phyloP scores from a whole-genome alignment of 2,888 invertebrate species.

The Andrena chrysosceles region DNA sequence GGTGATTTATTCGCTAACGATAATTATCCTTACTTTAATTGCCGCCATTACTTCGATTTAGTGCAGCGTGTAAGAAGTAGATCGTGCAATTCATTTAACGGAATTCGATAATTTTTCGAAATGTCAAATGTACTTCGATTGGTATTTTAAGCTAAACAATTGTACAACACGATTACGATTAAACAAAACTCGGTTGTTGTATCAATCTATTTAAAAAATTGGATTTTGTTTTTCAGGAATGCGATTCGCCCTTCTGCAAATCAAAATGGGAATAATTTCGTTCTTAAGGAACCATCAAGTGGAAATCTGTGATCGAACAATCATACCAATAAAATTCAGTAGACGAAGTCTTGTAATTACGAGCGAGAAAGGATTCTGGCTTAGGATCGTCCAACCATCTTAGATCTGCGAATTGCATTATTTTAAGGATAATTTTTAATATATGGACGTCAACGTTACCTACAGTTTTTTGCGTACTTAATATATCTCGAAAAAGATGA shows the following conservation, averaged over 20 bases:
- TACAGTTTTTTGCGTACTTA: constrained; percentile 36
- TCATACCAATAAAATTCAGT: constrained; percentile 80
- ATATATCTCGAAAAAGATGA: constrained; percentile 14
- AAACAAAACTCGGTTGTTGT: background rate
- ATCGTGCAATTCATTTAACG: too few species aligned
- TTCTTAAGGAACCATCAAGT: constrained; percentile 83
- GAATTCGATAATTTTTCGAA: too few species aligned
- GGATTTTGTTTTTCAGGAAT: constrained; percentile 83
- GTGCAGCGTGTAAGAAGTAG: too few species aligned
- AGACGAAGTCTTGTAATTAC: constrained; percentile 81
- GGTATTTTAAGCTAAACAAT: too few species aligned
- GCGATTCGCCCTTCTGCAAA: constrained; percentile 86
- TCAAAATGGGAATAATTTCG: constrained; percentile 86
- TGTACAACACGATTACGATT: background rate
- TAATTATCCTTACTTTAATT: too few species aligned
- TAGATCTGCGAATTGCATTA: constrained; percentile 20
- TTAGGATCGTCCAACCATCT: constrained; percentile 68
- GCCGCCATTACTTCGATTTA: background rate
- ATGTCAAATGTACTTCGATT: too few species aligned
- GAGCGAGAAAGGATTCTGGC: constrained; percentile 81
- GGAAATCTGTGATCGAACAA: constrained; percentile 77
- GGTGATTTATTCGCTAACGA: constrained; percentile 80
- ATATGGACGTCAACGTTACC: background rate
- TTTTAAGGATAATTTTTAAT: background rate
- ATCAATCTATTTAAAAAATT: background rate